Evolutionary conservation across 2,113 vertebrate genomes (phyloP).

Genomic region (Leucopsar rothschildi): DNA sequence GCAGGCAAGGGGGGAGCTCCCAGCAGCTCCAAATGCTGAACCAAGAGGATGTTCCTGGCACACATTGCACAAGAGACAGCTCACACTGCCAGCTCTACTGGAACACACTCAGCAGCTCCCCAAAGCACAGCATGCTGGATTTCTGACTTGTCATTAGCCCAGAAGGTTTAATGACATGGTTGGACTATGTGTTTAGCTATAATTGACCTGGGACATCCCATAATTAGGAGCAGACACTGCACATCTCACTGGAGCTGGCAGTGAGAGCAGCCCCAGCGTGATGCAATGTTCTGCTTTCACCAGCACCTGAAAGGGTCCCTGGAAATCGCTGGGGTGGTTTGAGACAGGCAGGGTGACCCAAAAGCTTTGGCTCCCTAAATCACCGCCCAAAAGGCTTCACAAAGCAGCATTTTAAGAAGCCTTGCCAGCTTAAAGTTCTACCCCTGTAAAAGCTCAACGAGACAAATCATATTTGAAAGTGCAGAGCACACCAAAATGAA

Average conservation of each 20-base stretch:
- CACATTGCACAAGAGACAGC: slow-evolving; percentile 33
- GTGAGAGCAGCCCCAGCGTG: background rate
- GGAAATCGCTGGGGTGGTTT: background rate
- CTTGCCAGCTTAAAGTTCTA: background rate
- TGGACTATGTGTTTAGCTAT: slow-evolving; percentile 8
- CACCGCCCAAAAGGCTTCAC: background rate
- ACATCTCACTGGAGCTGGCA: background rate
- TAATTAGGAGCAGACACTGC: background rate
- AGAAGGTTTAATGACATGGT: background rate
- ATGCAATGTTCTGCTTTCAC: background rate
- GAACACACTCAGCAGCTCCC: slow-evolving; percentile 7
- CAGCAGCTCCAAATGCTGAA: background rate
- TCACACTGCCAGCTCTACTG: slow-evolving; percentile 3
- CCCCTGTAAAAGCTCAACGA: background rate
- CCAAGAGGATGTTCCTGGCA: slow-evolving; percentile 22
- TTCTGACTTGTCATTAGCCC: slow-evolving; percentile 40
- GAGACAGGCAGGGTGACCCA: background rate
- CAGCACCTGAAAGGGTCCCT: background rate
- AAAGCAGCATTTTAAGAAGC: background rate
- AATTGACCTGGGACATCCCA: slow-evolving; percentile 12
- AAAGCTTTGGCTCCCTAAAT: background rate
- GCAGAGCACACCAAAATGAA: rapidly evolving
- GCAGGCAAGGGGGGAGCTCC: background rate
- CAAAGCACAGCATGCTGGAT: background rate
- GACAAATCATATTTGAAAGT: background rate